Percentiles rank a stretch among this genome's conserved stretches.
phyloP scores from a whole-genome alignment of 2,113 vertebrate species.

The Hystrix cristata region DNA sequence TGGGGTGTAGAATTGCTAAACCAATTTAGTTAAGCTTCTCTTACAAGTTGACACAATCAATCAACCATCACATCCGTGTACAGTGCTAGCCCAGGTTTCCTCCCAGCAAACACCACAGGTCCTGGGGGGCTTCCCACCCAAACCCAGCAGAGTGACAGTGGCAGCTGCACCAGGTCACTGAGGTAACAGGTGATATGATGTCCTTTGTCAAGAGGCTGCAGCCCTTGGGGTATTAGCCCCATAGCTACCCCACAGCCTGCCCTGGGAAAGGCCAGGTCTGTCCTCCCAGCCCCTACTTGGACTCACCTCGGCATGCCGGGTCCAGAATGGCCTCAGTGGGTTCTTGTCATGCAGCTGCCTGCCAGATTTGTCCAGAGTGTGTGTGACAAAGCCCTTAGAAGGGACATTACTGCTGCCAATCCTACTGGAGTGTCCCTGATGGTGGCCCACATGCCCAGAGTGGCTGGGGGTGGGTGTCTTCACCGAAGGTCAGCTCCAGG shows the following conservation, averaged over 20 bases:
- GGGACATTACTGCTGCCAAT: background rate
- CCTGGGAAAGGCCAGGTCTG: background rate
- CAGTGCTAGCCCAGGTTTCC: background rate
- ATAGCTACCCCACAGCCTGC: background rate
- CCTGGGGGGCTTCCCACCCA: background rate
- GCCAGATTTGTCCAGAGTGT: background rate
- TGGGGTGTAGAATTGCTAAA: no score
- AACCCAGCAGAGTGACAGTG: background rate
- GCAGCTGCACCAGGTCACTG: background rate
- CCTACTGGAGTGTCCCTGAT: background rate
- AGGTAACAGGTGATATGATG: background rate
- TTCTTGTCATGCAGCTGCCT: background rate
- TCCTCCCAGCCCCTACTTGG: background rate
- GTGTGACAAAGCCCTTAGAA: background rate
- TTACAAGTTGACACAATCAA: no score
- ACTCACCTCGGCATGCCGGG: background rate
- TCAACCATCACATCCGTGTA: no score
- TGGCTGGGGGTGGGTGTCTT: background rate
- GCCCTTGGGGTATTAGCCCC: background rate
- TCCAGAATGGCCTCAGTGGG: background rate
- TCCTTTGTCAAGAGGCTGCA: background rate
- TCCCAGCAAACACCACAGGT: background rate
- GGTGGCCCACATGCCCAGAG: background rate
- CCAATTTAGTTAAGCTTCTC: no score
- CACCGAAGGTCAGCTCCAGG: background rate